phyloP scores from a whole-genome alignment of 2,113 vertebrate genomes.

The Salvelinus namaycush region DNA sequence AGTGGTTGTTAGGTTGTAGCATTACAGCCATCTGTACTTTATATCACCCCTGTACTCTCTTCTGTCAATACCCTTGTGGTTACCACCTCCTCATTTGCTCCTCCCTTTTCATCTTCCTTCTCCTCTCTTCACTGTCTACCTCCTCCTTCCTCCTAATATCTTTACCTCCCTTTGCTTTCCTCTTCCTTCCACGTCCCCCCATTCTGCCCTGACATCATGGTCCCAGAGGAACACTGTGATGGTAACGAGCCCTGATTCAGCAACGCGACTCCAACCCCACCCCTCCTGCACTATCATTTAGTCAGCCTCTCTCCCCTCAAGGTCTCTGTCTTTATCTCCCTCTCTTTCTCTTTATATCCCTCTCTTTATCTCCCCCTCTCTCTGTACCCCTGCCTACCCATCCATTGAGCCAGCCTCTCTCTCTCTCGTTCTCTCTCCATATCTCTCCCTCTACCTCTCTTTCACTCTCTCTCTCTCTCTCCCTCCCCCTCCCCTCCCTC shows the following conservation, averaged over 20 bases:
- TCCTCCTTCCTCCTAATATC: no score
- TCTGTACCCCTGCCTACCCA: no score
- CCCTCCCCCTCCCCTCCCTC: neutral
- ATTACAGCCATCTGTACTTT: constrained; percentile 53
- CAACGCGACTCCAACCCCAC: neutral
- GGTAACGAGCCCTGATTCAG: constrained; percentile 2
- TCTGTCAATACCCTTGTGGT: no score
- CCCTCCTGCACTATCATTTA: constrained; percentile 7
- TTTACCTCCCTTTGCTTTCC: no score
- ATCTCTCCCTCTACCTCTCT: neutral
- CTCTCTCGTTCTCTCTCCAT: neutral
- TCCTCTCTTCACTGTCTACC: no score
- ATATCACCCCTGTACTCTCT: constrained; percentile 5
- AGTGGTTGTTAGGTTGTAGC: constrained; percentile 26
- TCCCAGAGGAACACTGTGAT: neutral
- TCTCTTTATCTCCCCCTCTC: no score
- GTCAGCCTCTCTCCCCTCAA: neutral
- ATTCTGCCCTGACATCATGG: constrained; percentile 5
- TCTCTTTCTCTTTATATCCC: no score
- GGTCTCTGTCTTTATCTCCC: no score
- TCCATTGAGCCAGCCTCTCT: no score
- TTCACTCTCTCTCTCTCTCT: constrained; percentile 8
- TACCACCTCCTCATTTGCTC: neutral
- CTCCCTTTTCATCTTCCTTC: neutral
- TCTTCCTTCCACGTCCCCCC: no score